These are phyloP conservation scores for Iselma pallidipennis DNA, from an alignment of 2,888 invertebrate species.

Conservation along the genomic window DNA sequence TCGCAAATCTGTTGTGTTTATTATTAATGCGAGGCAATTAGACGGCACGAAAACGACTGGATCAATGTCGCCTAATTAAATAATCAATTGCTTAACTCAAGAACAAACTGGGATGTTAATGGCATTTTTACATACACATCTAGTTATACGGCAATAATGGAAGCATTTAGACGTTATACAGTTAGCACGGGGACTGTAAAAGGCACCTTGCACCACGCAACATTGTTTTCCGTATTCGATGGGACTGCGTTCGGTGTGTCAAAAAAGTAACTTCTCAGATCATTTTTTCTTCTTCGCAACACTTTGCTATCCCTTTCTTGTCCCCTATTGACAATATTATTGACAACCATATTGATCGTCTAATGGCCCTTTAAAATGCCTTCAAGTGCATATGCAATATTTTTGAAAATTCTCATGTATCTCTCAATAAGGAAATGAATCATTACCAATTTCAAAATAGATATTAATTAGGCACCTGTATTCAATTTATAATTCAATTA, in stretches of 20 bases:
- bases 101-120: slow-evolving; percentile 17
- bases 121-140: slow-evolving; percentile 14
- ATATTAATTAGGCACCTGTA: background rate
- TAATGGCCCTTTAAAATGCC: too few relatives aligned
- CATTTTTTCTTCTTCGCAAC: too few relatives aligned
- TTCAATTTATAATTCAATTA: background rate
- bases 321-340: too few relatives aligned
- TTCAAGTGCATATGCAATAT: too few relatives aligned
- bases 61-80: slow-evolving; percentile 55
- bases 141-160: background rate
- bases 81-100: slow-evolving; percentile 51
- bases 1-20: slow-evolving; percentile 58
- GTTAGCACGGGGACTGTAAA: too few relatives aligned
- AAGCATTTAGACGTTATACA: too few relatives aligned
- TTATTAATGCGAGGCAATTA: slow-evolving; percentile 58
- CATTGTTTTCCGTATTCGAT: too few relatives aligned
- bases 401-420: too few relatives aligned
- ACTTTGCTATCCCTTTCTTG: too few relatives aligned
- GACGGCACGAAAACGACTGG: slow-evolving; percentile 53
- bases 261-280: slow-evolving; percentile 7
- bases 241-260: slow-evolving; percentile 7
- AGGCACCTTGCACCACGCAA: too few relatives aligned
- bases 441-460: background rate
- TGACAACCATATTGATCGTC: too few relatives aligned
- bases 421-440: too few relatives aligned